Evolutionary conservation across 1,140 invertebrate species (phyloP).

Genomic region (Hydropsyche tenuis): DNA sequence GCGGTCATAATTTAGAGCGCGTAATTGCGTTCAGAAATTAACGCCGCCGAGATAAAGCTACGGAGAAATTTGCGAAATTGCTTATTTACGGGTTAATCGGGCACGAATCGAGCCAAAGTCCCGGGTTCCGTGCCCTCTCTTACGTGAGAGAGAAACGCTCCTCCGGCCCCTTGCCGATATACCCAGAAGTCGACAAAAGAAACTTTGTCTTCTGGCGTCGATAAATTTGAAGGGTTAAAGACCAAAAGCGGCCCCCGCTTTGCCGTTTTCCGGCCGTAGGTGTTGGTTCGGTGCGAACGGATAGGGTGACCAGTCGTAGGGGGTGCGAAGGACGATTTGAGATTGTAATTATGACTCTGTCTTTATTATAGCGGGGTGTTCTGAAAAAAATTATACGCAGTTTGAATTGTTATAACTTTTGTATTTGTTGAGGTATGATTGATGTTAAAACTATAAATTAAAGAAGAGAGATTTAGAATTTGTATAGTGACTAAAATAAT

Average conservation of each 20-base stretch:
- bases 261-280: too few species aligned
- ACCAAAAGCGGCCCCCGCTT: not conserved
- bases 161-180: not conserved
- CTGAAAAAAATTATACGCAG: too few species aligned
- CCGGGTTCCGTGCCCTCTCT: not conserved
- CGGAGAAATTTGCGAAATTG: conserved; percentile 30
- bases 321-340: too few species aligned
- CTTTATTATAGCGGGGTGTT: too few species aligned
- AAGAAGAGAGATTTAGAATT: too few species aligned
- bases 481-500: too few species aligned
- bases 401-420: too few species aligned
- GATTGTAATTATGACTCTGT: too few species aligned
- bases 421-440: too few species aligned
- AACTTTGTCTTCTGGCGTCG: conserved; percentile 38
- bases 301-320: too few species aligned
- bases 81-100: conserved; percentile 44
- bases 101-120: conserved; percentile 41
- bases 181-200: conserved; percentile 18
- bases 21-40: conserved; percentile 25
- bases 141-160: not conserved
- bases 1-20: conserved; percentile 17
- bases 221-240: conserved; percentile 41
- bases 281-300: too few species aligned
- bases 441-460: too few species aligned
- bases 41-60: conserved; percentile 9